phyloP scores from a whole-genome alignment of 2,888 invertebrate species.

The Dorcus parallelipipedus region DNA sequence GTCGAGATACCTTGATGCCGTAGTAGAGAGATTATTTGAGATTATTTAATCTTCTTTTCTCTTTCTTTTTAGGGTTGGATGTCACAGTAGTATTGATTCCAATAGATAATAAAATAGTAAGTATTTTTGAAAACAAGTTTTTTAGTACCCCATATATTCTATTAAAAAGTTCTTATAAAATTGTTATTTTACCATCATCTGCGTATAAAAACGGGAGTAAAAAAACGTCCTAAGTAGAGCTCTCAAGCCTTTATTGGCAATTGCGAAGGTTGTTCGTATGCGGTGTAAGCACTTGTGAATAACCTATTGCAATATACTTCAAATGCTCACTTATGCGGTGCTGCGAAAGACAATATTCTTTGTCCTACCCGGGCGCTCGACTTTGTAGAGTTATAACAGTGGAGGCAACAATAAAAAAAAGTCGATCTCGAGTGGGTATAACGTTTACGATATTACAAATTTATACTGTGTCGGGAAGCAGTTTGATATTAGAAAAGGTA shows the following conservation, averaged over 20 bases:
- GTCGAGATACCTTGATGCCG: no score
- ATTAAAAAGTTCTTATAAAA: no score
- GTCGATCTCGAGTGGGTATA: conserved; percentile 14
- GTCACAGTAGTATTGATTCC: no score
- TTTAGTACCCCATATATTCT: no score
- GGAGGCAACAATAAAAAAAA: conserved; percentile 8
- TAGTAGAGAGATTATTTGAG: no score
- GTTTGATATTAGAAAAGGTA: conserved; percentile 27
- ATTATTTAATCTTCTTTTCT: no score
- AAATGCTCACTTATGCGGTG: conserved; percentile 27
- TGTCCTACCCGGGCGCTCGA: conserved; percentile 23
- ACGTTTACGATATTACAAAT: conserved; percentile 31
- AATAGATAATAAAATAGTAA: no score
- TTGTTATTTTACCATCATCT: no score
- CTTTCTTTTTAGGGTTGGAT: no score
- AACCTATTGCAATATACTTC: conserved; percentile 35
- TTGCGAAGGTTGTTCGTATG: conserved; percentile 29
- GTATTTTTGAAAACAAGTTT: no score
- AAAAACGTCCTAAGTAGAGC: conserved; percentile 11
- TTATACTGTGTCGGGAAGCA: conserved; percentile 27
- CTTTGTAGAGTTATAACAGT: conserved; percentile 27
- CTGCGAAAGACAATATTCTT: conserved; percentile 33
- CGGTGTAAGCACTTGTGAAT: conserved; percentile 33
- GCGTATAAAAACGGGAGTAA: no score
- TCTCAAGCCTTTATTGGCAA: conserved; percentile 28